A percentile compares a stretch with the other conserved stretches of the same genome.
phyloP scores from a whole-genome alignment of 2,797 vertebrate genomes.

The Gambelia wislizenii region DNA sequence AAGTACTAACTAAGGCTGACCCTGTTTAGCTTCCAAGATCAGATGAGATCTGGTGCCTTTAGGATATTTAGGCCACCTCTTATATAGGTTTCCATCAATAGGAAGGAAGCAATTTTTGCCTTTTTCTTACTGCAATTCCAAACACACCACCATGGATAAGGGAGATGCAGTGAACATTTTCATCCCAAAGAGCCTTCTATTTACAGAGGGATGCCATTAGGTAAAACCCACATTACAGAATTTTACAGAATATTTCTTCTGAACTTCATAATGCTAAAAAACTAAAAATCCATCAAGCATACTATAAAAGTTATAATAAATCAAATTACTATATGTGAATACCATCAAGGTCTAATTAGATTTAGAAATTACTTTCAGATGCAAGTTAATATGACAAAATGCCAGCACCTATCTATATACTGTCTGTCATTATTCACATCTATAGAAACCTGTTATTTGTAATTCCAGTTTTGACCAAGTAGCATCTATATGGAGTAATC shows the following conservation, averaged over 20 bases:
- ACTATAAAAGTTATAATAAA: background rate
- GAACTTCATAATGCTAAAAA: background rate
- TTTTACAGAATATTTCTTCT: background rate
- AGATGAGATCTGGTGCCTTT: too few relatives aligned
- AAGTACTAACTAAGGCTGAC: too few relatives aligned
- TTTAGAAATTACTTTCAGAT: background rate
- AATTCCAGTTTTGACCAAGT: background rate
- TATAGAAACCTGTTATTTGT: background rate
- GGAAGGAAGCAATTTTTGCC: background rate
- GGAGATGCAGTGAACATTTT: background rate
- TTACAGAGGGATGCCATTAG: background rate
- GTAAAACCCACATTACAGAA: background rate
- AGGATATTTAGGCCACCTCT: too few relatives aligned
- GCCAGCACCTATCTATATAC: background rate
- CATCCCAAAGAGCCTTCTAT: background rate
- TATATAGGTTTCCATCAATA: background rate
- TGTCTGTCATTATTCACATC: background rate
- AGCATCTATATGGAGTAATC: background rate
- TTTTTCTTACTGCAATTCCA: background rate
- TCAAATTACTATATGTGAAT: background rate
- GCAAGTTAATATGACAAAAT: background rate
- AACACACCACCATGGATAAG: too few relatives aligned
- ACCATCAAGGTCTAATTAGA: background rate
- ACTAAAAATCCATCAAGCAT: background rate
- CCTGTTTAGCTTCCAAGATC: too few relatives aligned